These are phyloP conservation scores for Gallinago media DNA, from an alignment of 2,113 vertebrate genomes.

Conservation along the genomic window DNA sequence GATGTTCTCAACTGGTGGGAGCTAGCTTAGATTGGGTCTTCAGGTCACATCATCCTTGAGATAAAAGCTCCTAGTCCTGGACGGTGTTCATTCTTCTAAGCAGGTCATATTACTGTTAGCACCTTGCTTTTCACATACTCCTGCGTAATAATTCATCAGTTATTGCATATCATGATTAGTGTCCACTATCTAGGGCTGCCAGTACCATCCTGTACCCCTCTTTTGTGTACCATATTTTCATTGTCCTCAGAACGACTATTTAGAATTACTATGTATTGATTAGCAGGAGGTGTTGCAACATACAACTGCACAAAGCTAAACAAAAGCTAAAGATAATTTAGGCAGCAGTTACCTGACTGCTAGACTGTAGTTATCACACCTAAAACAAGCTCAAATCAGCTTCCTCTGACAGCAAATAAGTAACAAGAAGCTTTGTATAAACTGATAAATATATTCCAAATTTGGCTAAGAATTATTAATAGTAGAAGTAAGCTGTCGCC, in stretches of 20 bases:
- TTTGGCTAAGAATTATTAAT: neutral
- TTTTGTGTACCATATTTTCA: neutral
- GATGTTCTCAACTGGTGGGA: neutral
- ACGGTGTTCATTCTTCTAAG: rapidly evolving
- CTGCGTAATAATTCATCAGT: neutral
- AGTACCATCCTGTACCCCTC: neutral
- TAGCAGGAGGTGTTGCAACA: rapidly evolving
- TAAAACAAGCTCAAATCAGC: neutral
- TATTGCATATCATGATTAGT: neutral
- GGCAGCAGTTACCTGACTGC: neutral
- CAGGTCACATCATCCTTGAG: rapidly evolving
- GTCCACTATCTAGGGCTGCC: neutral
- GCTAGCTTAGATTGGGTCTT: neutral
- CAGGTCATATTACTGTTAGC: neutral
- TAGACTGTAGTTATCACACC: neutral
- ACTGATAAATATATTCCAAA: neutral
- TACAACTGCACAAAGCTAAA: neutral
- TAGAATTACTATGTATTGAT: neutral
- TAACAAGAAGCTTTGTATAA: neutral
- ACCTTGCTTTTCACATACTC: neutral
- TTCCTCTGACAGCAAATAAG: neutral
- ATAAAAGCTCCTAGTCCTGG: neutral
- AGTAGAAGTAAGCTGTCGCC: neutral
- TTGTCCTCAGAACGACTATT: neutral
- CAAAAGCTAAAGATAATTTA: neutral